Base-by-base conservation (phyloP, 2,888 invertebrate species). In the Drosophila lacicola region DNA sequence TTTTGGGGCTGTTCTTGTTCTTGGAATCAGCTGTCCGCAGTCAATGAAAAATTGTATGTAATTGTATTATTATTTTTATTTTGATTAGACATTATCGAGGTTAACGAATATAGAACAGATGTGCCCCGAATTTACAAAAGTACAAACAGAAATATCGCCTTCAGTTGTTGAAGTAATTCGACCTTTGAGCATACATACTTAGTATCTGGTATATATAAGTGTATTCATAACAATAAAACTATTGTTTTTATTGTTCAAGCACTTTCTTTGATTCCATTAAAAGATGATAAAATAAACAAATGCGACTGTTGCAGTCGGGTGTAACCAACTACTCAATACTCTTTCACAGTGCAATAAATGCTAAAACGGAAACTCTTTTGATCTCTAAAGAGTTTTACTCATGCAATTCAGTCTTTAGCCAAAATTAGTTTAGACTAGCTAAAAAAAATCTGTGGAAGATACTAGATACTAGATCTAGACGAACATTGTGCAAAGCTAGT, bases 241-340 rank as follows among this genome's bases (percentile, higher is more conserved):
- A 21, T 58, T 51, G 53, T 58, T 53, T 33, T 44, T 44, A 44
- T 44, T 44, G 42, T 44, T 29, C 9, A 14, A 21, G 33, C n/a
- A 33, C 29, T 42, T 34, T 21, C n/a, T 34, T 37, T 36, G 14
- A 19, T 44, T 19, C 25, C 53, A 14, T 3, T 29, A 21, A 11
- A 34, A 42, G 49, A 6, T 45, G 45, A 64, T 51, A 51, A 63
- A 21, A 0, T 33, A 17, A 6, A 21, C 13, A 49, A 49, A 8
- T 14, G 21, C 44, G 36, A 29, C 44, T 19, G 21, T 21, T 36
- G 50, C 50, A 14, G 10, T 37, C 21, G 36, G 50, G 29, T 29
- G 8, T 8, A 29, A 8, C 29, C 29, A 8, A 2, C 50, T 37
- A n/a, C 50, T 4, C 8, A 6, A 1, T 49, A 19, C 34, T 19